Base-by-base conservation (phyloP, 2,888 invertebrate species). In the Hermaeophaga mercurialis region DNA sequence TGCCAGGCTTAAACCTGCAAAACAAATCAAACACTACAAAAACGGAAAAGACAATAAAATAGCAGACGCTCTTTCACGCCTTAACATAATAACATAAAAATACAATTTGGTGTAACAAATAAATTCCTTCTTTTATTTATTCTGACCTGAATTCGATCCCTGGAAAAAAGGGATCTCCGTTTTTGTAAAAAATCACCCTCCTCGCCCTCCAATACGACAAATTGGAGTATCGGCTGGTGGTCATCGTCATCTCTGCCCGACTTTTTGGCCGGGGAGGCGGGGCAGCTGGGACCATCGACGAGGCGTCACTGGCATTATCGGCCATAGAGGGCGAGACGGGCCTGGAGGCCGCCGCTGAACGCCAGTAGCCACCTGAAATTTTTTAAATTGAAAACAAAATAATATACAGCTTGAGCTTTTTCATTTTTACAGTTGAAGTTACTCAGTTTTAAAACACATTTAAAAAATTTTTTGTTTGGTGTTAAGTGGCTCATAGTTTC, bases 81-180 rank as follows among this genome's bases (percentile, higher is more conserved):
- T n/a, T n/a, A n/a, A n/a, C n/a, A n/a, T n/a, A n/a, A n/a, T n/a
- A n/a, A n/a, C n/a, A n/a, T n/a, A n/a, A n/a, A n/a, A n/a, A n/a
- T n/a, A n/a, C n/a, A n/a, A n/a, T n/a, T n/a, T n/a, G n/a, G n/a
- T n/a, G n/a, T n/a, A n/a, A n/a, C n/a, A n/a, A n/a, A n/a, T n/a
- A n/a, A n/a, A n/a, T n/a, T n/a, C n/a, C n/a, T n/a, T n/a, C n/a
- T n/a, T n/a, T n/a, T n/a, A n/a, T n/a, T n/a, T n/a, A n/a, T 12
- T 28, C 28, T 12, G 8, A 64, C 63, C 63, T 73, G 91, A 88
- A 68, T 76, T 93, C 94, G 28, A 94, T 86, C 0, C 95, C 94
- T 11, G 91, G 92, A 73, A 90, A 94, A 74, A 93, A 92, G 0
- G 93, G 91, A 74, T 96, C 95, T 2, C 96, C 96, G 82, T 96